Base-by-base conservation (phyloP, 2,797 vertebrate species). In the Acanthis flammea region DNA sequence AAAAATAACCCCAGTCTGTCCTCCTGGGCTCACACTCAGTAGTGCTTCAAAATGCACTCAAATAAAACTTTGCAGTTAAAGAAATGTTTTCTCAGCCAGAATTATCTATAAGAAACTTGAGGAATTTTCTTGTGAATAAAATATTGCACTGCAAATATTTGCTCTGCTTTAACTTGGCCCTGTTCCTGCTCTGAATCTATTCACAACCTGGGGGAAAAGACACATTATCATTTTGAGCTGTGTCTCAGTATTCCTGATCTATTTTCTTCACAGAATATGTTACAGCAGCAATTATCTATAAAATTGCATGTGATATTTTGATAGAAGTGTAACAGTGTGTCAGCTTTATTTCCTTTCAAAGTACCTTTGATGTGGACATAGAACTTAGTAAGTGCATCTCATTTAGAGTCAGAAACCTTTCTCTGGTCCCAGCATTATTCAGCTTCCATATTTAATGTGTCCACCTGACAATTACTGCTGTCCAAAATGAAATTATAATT, bases 61-160 rank as follows among this genome's bases (percentile, higher is more conserved):
- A 39, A 68, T 68, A 81, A 85, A 94, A 68, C 14, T 53, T 54
- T 24, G 15, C 33, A 77, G 61, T 35, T 89, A 54, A 87, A 86
- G 39, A 86, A 72, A 58, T 86, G 41, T 50, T 87, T 79, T 62
- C 58, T 91, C 86, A 86, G 75, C 62, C 51, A 92, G 92, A 95
- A 81, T 51, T 18, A 62, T 72, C 47, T 48, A 9, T 54, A 47
- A 92, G 48, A 83, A 87, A 41, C 47, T 57, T 25, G 19, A 73
- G 27, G 70, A 80, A 71, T 88, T 94, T 92, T 83, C 63, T 73
- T 23, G 13, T 74, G 53, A 85, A 67, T 63, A 82, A 94, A 85
- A 86, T 89, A 79, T 12, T 80, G 8, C 28, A 71, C 50, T 82
- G 60, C 45, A 95, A 95, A 83, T 85, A 86, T 92, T 95, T 92